Evolutionary conservation across 2,888 invertebrate genomes (phyloP).

Genomic region (Protodeltote pygarga): DNA sequence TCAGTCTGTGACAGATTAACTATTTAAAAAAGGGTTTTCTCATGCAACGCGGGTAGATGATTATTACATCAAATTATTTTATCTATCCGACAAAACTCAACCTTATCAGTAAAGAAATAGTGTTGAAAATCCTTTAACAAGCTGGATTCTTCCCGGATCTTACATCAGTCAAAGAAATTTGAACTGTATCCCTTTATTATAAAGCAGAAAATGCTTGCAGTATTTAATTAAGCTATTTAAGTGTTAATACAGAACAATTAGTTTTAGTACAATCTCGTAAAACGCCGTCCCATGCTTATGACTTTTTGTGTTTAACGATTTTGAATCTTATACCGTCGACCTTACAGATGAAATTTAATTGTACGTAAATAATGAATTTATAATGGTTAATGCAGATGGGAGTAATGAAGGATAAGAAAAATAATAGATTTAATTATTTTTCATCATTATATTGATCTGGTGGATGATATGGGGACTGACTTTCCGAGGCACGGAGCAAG

Average conservation of each 20-base stretch:
- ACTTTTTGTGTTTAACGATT: background rate
- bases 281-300: conserved; percentile 18
- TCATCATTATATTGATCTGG: too few relatives aligned
- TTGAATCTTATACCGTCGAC: background rate
- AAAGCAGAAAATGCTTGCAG: conserved; percentile 1
- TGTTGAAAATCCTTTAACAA: too few relatives aligned
- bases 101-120: accelerated
- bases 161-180: too few relatives aligned
- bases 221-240: conserved; percentile 33
- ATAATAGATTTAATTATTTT: too few relatives aligned
- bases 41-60: too few relatives aligned
- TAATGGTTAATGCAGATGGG: conserved; percentile 19
- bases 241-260: conserved; percentile 41
- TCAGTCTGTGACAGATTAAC: conserved; percentile 26
- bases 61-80: too few relatives aligned
- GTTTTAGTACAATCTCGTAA: conserved; percentile 41
- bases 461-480: too few relatives aligned
- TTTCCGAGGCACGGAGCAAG: too few relatives aligned
- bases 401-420: too few relatives aligned
- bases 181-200: too few relatives aligned
- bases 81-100: background rate
- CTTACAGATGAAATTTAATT: conserved; percentile 5
- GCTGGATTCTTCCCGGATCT: too few relatives aligned
- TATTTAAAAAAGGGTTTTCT: conserved; percentile 36
- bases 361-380: conserved; percentile 12